Conservation (phyloP, 35 echinoderm and acorn worm species). For the Heliocidaris erythrogramma region DNA sequence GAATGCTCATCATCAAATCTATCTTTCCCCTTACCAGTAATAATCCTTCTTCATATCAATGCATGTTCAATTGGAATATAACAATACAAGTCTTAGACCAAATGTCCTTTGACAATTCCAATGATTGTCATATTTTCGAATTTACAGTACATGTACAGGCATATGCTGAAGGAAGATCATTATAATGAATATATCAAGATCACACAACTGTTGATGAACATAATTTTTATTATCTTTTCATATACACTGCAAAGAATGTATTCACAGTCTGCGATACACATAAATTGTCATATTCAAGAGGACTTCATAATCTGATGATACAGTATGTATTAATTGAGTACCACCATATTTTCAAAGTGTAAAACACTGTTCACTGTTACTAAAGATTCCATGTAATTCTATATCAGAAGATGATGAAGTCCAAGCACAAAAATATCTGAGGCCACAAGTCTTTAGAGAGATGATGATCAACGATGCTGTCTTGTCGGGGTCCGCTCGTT, state of each 20-base stretch:
- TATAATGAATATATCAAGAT: background rate
- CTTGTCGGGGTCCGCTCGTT: too few relatives aligned
- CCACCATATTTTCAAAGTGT: background rate
- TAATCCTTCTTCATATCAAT: too few relatives aligned
- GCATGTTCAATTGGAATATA: too few relatives aligned
- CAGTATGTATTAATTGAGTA: background rate
- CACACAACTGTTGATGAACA: background rate
- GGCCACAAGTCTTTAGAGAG: background rate
- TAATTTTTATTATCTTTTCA: background rate
- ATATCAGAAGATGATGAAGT: background rate
- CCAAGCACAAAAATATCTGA: background rate
- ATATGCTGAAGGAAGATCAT: too few relatives aligned
- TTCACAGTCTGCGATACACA: background rate
- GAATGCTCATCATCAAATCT: too few relatives aligned
- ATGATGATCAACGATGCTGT: background rate
- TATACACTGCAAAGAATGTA: constrained; percentile 1
- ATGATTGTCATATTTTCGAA: too few relatives aligned
- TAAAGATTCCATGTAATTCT: background rate
- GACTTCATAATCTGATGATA: background rate
- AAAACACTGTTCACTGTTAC: background rate
- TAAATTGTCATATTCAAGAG: background rate
- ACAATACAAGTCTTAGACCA: too few relatives aligned
- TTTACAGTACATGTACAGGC: too few relatives aligned
- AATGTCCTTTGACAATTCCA: too few relatives aligned
- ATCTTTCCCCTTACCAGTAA: too few relatives aligned